These are phyloP conservation scores for Drosophila baimaii DNA, from an alignment of 1,140 invertebrate species.

Conservation along the genomic window DNA sequence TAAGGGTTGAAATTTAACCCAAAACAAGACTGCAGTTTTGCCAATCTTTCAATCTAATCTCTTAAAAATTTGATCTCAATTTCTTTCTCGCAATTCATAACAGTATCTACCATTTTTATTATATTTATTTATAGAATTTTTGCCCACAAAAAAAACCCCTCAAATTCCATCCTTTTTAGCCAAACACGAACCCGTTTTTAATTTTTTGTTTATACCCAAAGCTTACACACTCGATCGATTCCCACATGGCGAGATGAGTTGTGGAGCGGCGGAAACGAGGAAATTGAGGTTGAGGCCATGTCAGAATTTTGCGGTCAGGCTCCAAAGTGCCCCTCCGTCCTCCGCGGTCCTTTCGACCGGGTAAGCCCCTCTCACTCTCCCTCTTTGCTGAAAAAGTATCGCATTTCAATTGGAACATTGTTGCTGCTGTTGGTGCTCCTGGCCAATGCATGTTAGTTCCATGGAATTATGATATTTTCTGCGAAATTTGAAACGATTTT, in stretches of 20 bases:
- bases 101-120: background rate
- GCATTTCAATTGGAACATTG: conserved; percentile 71
- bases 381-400: conserved; percentile 63
- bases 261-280: conserved; percentile 11
- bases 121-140: background rate
- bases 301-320: conserved; percentile 55
- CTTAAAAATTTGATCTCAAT: background rate
- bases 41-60: background rate
- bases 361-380: background rate
- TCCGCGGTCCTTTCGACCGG: background rate
- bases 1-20: too few relatives aligned
- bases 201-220: conserved; percentile 77
- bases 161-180: background rate
- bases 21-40: background rate
- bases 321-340: background rate
- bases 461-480: conserved; percentile 81
- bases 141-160: background rate
- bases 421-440: too few relatives aligned
- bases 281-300: conserved; percentile 55
- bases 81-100: background rate
- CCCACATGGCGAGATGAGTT: conserved; percentile 38
- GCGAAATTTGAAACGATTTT: conserved; percentile 77
- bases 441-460: conserved; percentile 71
- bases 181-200: conserved; percentile 41
- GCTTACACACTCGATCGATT: conserved; percentile 74